A percentile compares a stretch with the other conserved stretches of the same genome.
Evolutionary conservation across 2,888 invertebrate species (phyloP).

Genomic region (Pharmacophagus antenor): DNA sequence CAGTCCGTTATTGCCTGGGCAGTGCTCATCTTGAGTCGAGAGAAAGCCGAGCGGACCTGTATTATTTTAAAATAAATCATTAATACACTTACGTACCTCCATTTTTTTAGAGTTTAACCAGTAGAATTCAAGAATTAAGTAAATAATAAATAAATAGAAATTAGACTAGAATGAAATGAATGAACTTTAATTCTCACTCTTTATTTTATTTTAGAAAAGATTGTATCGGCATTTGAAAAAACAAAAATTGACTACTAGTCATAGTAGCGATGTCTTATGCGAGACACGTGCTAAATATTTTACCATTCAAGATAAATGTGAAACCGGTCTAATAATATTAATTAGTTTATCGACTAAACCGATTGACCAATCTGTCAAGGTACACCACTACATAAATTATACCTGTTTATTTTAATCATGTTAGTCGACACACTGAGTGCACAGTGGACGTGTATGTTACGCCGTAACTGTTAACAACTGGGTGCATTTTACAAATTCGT

Average conservation of each 20-base stretch:
- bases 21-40: constrained; percentile 82
- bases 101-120: no score
- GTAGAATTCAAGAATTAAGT: no score
- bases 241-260: no score
- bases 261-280: not conserved
- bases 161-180: no score
- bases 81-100: not conserved
- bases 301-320: not conserved
- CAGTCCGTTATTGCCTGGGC: constrained; percentile 85
- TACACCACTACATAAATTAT: not conserved
- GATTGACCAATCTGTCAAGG: constrained; percentile 1
- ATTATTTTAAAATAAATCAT: constrained; percentile 13
- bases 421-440: not conserved
- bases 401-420: not conserved
- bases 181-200: no score
- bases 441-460: not conserved
- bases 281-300: not conserved
- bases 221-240: no score
- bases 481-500: no score
- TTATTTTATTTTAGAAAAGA: no score
- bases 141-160: no score
- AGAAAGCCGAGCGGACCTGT: constrained; percentile 84
- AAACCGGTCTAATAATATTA: constrained; percentile 4
- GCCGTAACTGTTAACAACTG: not conserved
- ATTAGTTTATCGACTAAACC: not conserved